Evolutionary conservation across 2,797 vertebrate species (phyloP).

Genomic region (Dermochelys coriacea): DNA sequence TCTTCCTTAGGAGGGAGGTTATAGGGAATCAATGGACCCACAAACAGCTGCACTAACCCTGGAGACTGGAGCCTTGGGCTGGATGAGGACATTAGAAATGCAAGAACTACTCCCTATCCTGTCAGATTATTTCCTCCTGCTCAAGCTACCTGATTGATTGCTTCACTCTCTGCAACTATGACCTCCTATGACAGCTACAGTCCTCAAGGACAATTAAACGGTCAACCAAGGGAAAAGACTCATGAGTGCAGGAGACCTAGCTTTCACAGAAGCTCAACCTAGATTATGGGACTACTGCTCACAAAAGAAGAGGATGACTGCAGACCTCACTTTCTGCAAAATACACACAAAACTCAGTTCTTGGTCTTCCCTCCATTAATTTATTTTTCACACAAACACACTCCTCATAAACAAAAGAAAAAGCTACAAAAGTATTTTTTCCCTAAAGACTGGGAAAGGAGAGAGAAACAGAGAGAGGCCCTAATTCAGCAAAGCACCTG

Average conservation of each 20-base stretch:
- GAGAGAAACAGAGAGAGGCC: background rate
- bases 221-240: slow-evolving; percentile 39
- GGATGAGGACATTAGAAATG: background rate
- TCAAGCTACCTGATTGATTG: slow-evolving; percentile 16
- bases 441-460: background rate
- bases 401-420: background rate
- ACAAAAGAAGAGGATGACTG: background rate
- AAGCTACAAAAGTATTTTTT: background rate
- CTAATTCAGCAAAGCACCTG: background rate
- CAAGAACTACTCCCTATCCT: background rate
- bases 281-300: background rate
- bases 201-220: slow-evolving; percentile 51
- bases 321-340: background rate
- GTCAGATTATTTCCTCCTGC: background rate
- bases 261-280: slow-evolving; percentile 15
- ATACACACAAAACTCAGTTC: background rate
- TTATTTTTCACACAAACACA: background rate
- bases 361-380: background rate
- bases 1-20: background rate
- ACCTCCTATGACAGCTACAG: slow-evolving; percentile 50
- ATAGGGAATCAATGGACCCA: background rate
- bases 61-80: background rate
- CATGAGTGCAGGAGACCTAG: slow-evolving; percentile 31
- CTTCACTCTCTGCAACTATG: background rate
- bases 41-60: background rate